Evolutionary conservation across 2,797 vertebrate genomes (phyloP).

Genomic region (Malurus leucopterus): DNA sequence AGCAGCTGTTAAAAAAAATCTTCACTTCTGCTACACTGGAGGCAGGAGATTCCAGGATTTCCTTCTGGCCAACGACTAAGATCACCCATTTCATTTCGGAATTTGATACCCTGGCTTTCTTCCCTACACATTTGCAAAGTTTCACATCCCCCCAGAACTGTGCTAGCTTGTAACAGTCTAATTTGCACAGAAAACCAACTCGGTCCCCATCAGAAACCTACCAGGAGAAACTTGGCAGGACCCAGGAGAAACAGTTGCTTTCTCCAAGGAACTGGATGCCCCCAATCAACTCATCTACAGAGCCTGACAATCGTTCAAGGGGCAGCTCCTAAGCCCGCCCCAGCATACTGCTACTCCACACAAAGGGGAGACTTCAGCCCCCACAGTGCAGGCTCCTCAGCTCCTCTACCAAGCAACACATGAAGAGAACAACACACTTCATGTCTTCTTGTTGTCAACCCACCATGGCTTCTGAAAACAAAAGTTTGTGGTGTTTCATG

Average conservation of each 20-base stretch:
- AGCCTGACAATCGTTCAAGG: not conserved
- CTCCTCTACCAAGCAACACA: not conserved
- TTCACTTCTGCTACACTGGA: not conserved
- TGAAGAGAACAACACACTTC: not conserved
- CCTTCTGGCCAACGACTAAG: not conserved
- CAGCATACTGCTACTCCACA: not conserved
- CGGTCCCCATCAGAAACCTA: not conserved
- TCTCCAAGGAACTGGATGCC: not conserved
- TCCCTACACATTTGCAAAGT: not conserved
- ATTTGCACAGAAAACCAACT: not conserved
- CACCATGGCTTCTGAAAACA: not conserved
- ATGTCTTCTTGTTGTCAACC: not conserved
- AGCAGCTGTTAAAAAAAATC: not conserved
- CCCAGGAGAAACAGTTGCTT: not conserved
- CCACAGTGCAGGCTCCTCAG: not conserved
- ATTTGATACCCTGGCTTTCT: not conserved
- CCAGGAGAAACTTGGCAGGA: not conserved
- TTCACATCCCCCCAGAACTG: fast-evolving
- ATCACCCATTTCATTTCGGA: not conserved
- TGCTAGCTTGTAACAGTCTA: not conserved
- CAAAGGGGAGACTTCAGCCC: not conserved
- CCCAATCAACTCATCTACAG: not conserved
- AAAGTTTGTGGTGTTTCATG: not conserved
- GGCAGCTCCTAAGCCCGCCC: not conserved
- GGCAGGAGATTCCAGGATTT: not conserved